These are phyloP conservation scores for Gymnoscopelus braueri DNA, from an alignment of 2,797 vertebrate genomes.

Conservation along the genomic window DNA sequence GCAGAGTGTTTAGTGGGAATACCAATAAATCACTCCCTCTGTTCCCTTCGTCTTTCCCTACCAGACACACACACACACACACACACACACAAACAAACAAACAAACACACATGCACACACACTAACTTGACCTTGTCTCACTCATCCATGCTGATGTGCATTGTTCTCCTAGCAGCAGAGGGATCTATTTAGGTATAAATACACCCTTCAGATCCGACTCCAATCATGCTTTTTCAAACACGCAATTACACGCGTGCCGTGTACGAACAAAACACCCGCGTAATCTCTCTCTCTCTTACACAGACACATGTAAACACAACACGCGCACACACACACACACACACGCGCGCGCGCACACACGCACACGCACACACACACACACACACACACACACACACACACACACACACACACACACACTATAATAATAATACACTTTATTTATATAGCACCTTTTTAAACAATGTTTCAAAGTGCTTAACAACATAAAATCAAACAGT, in stretches of 20 bases:
- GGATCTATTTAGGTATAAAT: slow-evolving; percentile 59
- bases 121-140: slow-evolving; percentile 63
- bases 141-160: slow-evolving; percentile 47
- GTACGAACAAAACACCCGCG: slow-evolving; percentile 9
- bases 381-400: too few species aligned
- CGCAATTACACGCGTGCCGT: not conserved
- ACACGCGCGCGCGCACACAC: not conserved
- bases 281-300: not conserved
- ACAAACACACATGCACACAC: slow-evolving; percentile 32
- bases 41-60: slow-evolving; percentile 28
- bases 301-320: slow-evolving; percentile 19
- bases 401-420: too few species aligned
- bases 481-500: too few species aligned
- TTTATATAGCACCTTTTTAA: too few species aligned
- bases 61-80: slow-evolving; percentile 7
- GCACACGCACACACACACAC: not conserved
- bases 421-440: too few species aligned
- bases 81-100: slow-evolving; percentile 6
- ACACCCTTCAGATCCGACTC: slow-evolving; percentile 50
- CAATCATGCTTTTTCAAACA: slow-evolving; percentile 33
- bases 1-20: slow-evolving; percentile 14
- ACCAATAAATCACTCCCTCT: slow-evolving; percentile 53
- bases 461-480: too few species aligned
- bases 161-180: slow-evolving; percentile 51
- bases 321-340: not conserved